phyloP scores from a whole-genome alignment of 1,140 invertebrate species.

The Heterodera carotae region DNA sequence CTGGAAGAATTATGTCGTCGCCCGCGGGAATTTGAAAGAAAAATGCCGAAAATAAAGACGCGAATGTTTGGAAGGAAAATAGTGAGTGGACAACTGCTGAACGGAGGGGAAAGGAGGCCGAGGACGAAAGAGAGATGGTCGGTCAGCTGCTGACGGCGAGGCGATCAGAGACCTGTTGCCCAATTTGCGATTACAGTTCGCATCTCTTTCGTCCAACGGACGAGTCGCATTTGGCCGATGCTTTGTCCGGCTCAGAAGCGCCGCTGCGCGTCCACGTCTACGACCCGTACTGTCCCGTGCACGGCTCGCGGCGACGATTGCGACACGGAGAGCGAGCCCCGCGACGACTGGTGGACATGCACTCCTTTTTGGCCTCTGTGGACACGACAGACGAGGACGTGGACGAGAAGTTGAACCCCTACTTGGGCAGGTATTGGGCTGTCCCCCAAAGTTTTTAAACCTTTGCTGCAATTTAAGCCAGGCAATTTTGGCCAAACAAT shows the following conservation, averaged over 20 bases:
- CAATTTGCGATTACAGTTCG: slow-evolving; percentile 45
- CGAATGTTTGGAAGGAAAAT: not conserved
- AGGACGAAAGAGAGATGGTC: slow-evolving; percentile 49
- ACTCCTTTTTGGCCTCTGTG: slow-evolving; percentile 52
- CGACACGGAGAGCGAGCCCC: not conserved
- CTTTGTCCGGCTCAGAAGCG: slow-evolving; percentile 22
- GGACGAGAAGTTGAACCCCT: slow-evolving; percentile 50
- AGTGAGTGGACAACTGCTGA: slow-evolving; percentile 14
- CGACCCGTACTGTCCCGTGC: slow-evolving; percentile 62
- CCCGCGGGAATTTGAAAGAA: slow-evolving; percentile 25
- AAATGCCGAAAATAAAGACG: slow-evolving; percentile 25
- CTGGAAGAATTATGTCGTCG: slow-evolving; percentile 43
- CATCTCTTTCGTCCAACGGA: slow-evolving; percentile 55
- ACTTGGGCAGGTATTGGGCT: slow-evolving; percentile 40
- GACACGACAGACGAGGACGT: slow-evolving; percentile 41
- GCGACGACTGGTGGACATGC: slow-evolving; percentile 56
- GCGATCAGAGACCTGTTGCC: not conserved
- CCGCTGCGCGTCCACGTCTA: slow-evolving; percentile 49
- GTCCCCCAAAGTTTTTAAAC: not conserved
- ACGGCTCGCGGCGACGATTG: slow-evolving; percentile 52
- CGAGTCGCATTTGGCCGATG: slow-evolving; percentile 46
- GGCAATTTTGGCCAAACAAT: slow-evolving; percentile 57
- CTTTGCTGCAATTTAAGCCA: slow-evolving; percentile 42
- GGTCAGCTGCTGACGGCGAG: not conserved
- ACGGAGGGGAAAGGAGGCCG: not conserved